Percentiles rank a stretch among this genome's conserved stretches.
Conservation (phyloP, 2,113 vertebrate species). For the Daubentonia madagascariensis region DNA sequence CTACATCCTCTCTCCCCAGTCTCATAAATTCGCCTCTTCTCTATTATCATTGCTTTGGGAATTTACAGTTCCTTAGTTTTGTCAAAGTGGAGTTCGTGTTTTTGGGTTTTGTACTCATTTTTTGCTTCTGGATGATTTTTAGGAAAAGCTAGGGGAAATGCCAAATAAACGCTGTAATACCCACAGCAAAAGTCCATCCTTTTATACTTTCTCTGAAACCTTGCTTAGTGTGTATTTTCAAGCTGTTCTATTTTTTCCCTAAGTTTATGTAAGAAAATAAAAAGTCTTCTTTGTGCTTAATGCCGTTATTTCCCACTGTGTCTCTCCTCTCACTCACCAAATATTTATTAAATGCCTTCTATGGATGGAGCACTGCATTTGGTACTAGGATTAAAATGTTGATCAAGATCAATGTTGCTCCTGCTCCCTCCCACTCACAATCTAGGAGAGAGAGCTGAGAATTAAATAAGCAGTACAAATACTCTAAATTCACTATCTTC, state of each 20-base stretch:
- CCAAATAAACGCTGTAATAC: neutral
- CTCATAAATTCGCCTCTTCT: neutral
- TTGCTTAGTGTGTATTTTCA: neutral
- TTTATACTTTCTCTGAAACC: neutral
- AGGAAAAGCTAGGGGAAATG: neutral
- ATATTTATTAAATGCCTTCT: neutral
- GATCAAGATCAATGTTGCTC: neutral
- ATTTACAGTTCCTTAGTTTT: neutral
- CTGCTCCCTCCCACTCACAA: neutral
- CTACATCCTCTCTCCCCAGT: neutral
- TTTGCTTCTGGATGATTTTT: neutral
- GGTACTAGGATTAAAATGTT: neutral
- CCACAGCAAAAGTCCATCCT: neutral
- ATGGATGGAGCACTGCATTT: neutral
- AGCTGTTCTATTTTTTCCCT: neutral
- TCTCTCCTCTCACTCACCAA: neutral
- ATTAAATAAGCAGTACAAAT: neutral
- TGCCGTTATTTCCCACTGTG: neutral
- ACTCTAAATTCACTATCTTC: neutral
- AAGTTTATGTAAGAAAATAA: conserved; percentile 27
- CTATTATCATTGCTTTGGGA: neutral
- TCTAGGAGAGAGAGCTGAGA: neutral
- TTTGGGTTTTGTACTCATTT: neutral
- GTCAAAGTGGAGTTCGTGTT: neutral
- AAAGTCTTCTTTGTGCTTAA: neutral